Evolutionary conservation across 2,113 vertebrate genomes (phyloP).

Genomic region (Thermophis baileyi): DNA sequence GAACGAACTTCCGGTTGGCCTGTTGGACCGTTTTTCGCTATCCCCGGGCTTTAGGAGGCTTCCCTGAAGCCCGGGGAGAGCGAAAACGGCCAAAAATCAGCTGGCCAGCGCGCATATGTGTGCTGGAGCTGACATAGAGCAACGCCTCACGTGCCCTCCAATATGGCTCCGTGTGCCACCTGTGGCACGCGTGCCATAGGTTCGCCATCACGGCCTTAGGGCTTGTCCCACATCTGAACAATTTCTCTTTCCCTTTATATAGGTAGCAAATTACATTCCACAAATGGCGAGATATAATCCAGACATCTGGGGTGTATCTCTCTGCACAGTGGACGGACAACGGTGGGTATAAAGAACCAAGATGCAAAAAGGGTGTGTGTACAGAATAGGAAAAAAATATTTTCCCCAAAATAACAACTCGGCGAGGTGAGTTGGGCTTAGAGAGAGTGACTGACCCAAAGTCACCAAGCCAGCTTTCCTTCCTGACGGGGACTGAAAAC

Average conservation of each 20-base stretch:
- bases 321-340: constrained; percentile 20
- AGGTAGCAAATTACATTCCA: constrained; percentile 17
- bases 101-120: no score
- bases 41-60: no score
- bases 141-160: no score
- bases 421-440: background rate
- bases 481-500: background rate
- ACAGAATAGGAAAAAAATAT: background rate
- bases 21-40: no score
- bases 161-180: no score
- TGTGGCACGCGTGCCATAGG: no score
- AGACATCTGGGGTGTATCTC: constrained; percentile 5
- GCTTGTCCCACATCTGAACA: background rate
- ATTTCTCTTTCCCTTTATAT: background rate
- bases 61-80: no score
- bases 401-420: background rate
- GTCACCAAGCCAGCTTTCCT: background rate
- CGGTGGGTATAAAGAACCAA: background rate
- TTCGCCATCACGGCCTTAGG: no score
- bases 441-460: background rate
- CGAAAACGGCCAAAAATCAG: no score
- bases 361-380: no score
- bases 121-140: no score
- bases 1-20: no score
- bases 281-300: constrained; percentile 4